phyloP scores from a whole-genome alignment of 1,140 invertebrate species.

The Drosophila punjabiensis region DNA sequence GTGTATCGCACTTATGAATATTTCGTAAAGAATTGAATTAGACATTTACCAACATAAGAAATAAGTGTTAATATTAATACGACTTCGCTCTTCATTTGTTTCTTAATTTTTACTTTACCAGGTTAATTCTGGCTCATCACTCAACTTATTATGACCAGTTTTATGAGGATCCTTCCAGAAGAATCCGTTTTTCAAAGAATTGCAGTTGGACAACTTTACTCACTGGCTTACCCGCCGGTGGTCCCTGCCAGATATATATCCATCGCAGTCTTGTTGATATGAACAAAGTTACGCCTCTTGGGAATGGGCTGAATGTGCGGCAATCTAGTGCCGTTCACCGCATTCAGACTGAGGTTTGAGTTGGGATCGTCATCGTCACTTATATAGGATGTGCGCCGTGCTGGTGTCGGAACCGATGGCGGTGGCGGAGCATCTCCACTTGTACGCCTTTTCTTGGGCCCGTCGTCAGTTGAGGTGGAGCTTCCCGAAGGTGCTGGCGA shows the following conservation, averaged over 20 bases:
- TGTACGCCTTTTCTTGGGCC: not conserved
- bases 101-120: not conserved
- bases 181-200: not conserved
- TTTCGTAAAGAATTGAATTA: no score
- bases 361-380: conserved; percentile 54
- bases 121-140: not conserved
- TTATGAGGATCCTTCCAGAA: not conserved
- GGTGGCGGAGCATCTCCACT: not conserved
- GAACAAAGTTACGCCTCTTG: conserved; percentile 38
- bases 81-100: not conserved
- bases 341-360: conserved; percentile 60
- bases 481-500: not conserved
- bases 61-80: not conserved
- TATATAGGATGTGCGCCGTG: not conserved
- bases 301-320: conserved; percentile 69
- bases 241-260: conserved; percentile 68
- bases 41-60: no score
- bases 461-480: not conserved
- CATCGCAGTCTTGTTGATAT: conserved; percentile 37
- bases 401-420: no score
- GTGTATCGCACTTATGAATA: no score
- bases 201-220: not conserved
- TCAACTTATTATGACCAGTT: not conserved
- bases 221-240: conserved; percentile 52
- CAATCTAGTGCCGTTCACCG: conserved; percentile 65